A percentile compares a stretch with the other conserved stretches of the same genome.
Conservation (phyloP, 2,888 invertebrate genomes). For the Scotopteryx bipunctaria region DNA sequence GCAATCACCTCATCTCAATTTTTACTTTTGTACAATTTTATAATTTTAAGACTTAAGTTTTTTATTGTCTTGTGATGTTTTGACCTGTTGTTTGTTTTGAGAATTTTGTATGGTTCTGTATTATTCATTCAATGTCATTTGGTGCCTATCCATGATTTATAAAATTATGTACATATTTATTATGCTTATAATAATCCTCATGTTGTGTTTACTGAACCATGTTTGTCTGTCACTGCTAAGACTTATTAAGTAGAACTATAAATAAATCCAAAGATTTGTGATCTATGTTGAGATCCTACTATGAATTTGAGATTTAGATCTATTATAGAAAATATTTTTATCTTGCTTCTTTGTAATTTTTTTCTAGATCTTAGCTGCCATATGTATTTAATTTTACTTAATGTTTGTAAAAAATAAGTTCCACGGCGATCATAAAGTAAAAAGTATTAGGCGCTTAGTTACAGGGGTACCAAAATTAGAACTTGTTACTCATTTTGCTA, state of each 20-base stretch:
- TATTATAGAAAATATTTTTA: slow-evolving; percentile 36
- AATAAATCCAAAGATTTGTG: slow-evolving; percentile 40
- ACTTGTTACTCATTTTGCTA: slow-evolving; percentile 16
- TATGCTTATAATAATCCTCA: slow-evolving; percentile 25
- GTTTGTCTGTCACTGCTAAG: slow-evolving; percentile 24
- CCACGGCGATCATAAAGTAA: slow-evolving; percentile 17
- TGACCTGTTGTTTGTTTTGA: slow-evolving; percentile 42
- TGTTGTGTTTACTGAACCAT: slow-evolving; percentile 15
- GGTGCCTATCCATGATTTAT: slow-evolving; percentile 43
- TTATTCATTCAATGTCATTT: slow-evolving; percentile 43
- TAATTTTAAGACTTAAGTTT: slow-evolving; percentile 56
- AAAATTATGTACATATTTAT: slow-evolving; percentile 28
- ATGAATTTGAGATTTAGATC: slow-evolving; percentile 35
- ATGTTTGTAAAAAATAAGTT: slow-evolving; percentile 25
- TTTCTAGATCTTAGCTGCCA: slow-evolving; percentile 65
- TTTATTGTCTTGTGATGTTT: slow-evolving; percentile 62
- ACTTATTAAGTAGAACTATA: slow-evolving; percentile 40
- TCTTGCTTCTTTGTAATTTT: slow-evolving; percentile 45
- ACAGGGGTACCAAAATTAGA: slow-evolving; percentile 14
- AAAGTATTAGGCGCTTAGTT: slow-evolving; percentile 9
- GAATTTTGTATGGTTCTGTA: slow-evolving; percentile 40
- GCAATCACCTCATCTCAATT: slow-evolving; percentile 65
- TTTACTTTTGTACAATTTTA: slow-evolving; percentile 69
- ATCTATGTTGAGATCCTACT: slow-evolving; percentile 29
- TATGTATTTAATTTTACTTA: slow-evolving; percentile 53